Evolutionary conservation across 2,888 invertebrate genomes (phyloP).

Genomic region (Tetragonula carbonaria): DNA sequence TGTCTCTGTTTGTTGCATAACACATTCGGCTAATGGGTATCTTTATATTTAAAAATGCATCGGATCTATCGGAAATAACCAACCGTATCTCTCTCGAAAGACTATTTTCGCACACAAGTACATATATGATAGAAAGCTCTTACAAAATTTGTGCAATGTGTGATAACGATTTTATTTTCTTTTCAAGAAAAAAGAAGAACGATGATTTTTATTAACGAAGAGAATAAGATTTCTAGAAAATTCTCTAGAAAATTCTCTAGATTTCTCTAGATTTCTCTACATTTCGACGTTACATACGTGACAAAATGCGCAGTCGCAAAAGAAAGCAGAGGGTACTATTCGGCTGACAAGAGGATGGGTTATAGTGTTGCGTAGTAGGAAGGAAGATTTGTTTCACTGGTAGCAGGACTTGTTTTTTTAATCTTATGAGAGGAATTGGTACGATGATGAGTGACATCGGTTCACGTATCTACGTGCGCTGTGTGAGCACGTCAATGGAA

Average conservation of each 20-base stretch:
- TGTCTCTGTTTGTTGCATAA: no score
- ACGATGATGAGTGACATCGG: conserved; percentile 68
- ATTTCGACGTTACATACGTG: not conserved
- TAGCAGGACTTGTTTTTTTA: conserved; percentile 50
- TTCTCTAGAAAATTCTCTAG: not conserved
- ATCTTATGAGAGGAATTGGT: conserved; percentile 66
- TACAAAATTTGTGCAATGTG: not conserved
- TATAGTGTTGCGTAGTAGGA: conserved; percentile 66
- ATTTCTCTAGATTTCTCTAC: not conserved
- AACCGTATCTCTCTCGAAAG: no score
- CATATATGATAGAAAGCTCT: not conserved
- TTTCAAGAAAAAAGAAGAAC: not conserved
- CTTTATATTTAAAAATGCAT: no score
- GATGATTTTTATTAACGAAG: not conserved
- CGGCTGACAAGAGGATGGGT: conserved; percentile 55
- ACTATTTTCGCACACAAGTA: no score
- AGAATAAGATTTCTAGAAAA: conserved; percentile 37
- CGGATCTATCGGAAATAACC: no score
- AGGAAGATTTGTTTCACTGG: conserved; percentile 54
- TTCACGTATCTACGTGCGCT: conserved; percentile 66
- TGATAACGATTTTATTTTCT: not conserved
- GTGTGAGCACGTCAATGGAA: conserved; percentile 62
- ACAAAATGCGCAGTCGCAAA: conserved; percentile 56
- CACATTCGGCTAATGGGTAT: no score
- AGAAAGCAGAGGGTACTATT: conserved; percentile 35